Percentiles rank a stretch among this genome's conserved stretches.
These are phyloP conservation scores for Aurelia sp. DNA, from an alignment of 30 jellyfish, hydroid and myxozoan species.

Conservation along the genomic window DNA sequence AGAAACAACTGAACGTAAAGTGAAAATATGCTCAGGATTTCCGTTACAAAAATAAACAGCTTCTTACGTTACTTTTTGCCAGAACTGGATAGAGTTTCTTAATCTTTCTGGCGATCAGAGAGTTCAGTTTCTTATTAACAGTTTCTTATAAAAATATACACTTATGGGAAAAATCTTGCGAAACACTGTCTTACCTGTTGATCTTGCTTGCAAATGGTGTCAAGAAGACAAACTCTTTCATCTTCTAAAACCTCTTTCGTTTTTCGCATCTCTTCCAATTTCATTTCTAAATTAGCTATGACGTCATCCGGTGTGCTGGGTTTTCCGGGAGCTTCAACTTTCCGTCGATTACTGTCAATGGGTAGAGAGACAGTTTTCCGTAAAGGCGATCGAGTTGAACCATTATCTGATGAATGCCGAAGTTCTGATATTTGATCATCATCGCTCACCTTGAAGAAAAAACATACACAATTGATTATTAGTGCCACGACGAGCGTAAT, in stretches of 20 bases:
- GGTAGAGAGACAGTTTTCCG: slow-evolving; percentile 58
- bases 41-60: too few species aligned
- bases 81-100: too few species aligned
- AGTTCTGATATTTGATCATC: slow-evolving; percentile 2
- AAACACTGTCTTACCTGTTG: slow-evolving; percentile 50
- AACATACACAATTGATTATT: not conserved
- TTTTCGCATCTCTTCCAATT: slow-evolving; percentile 72
- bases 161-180: too few species aligned
- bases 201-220: slow-evolving; percentile 85
- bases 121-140: too few species aligned
- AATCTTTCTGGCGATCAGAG: too few species aligned
- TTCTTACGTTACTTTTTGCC: too few species aligned
- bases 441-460: slow-evolving; percentile 48
- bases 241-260: slow-evolving; percentile 85
- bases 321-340: slow-evolving; percentile 33
- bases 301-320: slow-evolving; percentile 59
- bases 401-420: slow-evolving; percentile 33
- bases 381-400: slow-evolving; percentile 21
- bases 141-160: too few species aligned
- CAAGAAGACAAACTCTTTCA: slow-evolving; percentile 86
- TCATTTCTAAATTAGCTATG: slow-evolving; percentile 63
- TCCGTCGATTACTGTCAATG: slow-evolving; percentile 28
- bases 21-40: too few species aligned
- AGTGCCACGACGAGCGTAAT: too few species aligned
- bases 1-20: too few species aligned